Evolutionary conservation across 2,888 invertebrate genomes (phyloP), one percentile per base, ranked within the genome.

Genomic region (Mythimna lalbum): DNA sequence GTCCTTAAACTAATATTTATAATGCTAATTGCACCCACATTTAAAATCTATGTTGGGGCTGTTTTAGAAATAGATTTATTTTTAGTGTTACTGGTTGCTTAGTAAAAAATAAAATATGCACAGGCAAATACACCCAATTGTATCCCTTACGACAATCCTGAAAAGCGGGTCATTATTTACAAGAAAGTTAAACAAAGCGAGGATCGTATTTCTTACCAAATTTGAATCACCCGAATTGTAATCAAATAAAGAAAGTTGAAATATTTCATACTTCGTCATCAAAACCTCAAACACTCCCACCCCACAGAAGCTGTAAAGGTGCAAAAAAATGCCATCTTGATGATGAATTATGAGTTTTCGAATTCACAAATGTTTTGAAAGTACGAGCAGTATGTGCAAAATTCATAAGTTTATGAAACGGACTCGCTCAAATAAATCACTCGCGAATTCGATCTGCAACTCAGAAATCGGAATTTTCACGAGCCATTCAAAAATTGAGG

Each of bases 281-380:
- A 19, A 43, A 49, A 14, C 39, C 33, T 33, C 50, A 77, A 76
- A 70, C 52, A 77, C 14, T 39, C 57, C 47, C 47, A 53, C 23
- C 57, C 47, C 50, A 53, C 23, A 43, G 39, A 76, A 76, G 31
- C 49, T 49, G 36, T 59, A 43, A 65, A 55, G 6, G 12, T n/a
- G 12, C 12, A 27, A 27, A 27, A 49, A 27, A 62, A 69, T 39
- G 23, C 47, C 52, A 52, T n/a, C 17, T 52, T 49, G 52, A 47
- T 47, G 33, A 17, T 72, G 73, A 72, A 61, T 72, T 76, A 78
- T 62, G 52, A 59, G 43, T 67, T 39, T 50, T 52, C 27, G 52
- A 53, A 71, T 57, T 72, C 43, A 12, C 43, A 76, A 72, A 78
- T 73, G 27, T 63, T 69, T 61, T 63, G n/a, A 64, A 61, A 52